These are phyloP conservation scores for Drosophila tani DNA, from an alignment of 1,140 invertebrate species.

Conservation along the genomic window DNA sequence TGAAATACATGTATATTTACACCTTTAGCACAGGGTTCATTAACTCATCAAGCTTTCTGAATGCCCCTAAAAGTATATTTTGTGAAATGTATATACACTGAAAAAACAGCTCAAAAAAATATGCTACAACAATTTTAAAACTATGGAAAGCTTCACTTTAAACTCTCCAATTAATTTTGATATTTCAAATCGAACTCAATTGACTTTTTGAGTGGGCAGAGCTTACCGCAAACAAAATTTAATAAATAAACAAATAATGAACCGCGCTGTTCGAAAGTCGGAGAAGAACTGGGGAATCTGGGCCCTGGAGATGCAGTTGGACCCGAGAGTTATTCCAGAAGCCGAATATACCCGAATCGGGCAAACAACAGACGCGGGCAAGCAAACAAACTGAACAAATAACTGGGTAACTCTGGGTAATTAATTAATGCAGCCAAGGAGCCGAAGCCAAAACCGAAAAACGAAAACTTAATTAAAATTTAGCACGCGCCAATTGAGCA, in stretches of 20 bases:
- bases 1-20: background rate
- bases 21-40: constrained; percentile 2
- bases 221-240: background rate
- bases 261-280: constrained; percentile 15
- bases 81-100: background rate
- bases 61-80: constrained; percentile 8
- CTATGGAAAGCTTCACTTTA: background rate
- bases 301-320: constrained; percentile 29
- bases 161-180: too few relatives aligned
- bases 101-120: background rate
- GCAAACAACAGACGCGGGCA: constrained; percentile 34
- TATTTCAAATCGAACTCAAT: background rate
- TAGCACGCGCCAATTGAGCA: constrained; percentile 18
- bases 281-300: constrained; percentile 26
- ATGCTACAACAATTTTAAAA: background rate
- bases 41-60: background rate
- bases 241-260: background rate
- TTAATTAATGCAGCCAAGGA: constrained; percentile 51
- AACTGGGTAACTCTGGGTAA: constrained; percentile 28
- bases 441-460: constrained; percentile 11
- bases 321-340: constrained; percentile 13
- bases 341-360: constrained; percentile 3
- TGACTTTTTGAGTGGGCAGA: background rate
- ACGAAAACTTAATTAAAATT: constrained; percentile 44
- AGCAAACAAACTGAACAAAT: constrained; percentile 60